phyloP scores from a whole-genome alignment of 2,797 vertebrate species.

The Sarcoramphus papa region DNA sequence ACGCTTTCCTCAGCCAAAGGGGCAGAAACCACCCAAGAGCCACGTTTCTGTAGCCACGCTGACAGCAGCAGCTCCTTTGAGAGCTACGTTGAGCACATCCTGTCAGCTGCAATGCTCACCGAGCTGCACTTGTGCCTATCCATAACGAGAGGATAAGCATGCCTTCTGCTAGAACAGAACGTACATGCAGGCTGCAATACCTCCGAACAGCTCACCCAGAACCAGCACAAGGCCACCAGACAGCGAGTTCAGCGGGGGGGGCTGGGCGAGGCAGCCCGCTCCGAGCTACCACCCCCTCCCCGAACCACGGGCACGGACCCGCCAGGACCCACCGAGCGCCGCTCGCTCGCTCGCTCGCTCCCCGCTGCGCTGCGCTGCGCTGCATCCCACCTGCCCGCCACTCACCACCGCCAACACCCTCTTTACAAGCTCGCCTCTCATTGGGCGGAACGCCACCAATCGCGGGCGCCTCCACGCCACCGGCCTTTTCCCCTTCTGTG shows the following conservation, averaged over 20 bases:
- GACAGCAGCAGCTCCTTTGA: neutral
- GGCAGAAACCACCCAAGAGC: neutral
- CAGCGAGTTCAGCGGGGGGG: too few relatives aligned
- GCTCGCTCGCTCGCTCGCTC: too few relatives aligned
- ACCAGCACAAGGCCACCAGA: neutral
- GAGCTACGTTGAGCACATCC: neutral
- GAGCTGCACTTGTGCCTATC: neutral
- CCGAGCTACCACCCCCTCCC: neutral
- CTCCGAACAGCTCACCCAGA: rapidly evolving
- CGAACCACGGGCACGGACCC: too few relatives aligned
- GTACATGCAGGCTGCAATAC: neutral
- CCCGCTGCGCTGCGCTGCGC: too few relatives aligned
- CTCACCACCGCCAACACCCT: rapidly evolving
- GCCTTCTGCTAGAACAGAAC: neutral
- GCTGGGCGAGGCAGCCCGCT: too few relatives aligned
- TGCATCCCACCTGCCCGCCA: too few relatives aligned
- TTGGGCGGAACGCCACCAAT: neutral
- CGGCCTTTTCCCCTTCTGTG: rapidly evolving
- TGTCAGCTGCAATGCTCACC: rapidly evolving
- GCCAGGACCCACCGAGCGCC: neutral
- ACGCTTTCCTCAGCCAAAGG: neutral
- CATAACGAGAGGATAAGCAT: rapidly evolving
- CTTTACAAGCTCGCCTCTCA: neutral
- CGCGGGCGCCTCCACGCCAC: too few relatives aligned
- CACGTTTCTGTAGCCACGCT: neutral